Evolutionary conservation across 2,113 vertebrate species (phyloP).

Genomic region (Muntiacus muntjak): DNA sequence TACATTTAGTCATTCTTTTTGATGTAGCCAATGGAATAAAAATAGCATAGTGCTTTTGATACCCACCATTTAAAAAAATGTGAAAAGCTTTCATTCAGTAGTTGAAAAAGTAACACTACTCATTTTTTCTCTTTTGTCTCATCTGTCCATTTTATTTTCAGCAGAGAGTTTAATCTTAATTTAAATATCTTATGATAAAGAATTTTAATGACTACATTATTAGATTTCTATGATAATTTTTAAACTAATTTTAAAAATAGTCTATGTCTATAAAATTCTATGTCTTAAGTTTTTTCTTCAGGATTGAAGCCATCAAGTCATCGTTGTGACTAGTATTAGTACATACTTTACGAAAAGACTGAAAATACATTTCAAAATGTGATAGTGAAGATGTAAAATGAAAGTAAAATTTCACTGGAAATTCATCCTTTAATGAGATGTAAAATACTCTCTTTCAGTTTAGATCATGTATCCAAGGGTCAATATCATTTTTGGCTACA

Average conservation of each 20-base stretch:
- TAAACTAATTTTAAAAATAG: background rate
- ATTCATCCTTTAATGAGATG: background rate
- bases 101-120: background rate
- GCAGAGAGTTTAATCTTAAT: background rate
- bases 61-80: background rate
- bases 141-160: background rate
- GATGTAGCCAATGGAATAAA: background rate
- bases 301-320: background rate
- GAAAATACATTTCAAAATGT: background rate
- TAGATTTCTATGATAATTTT: background rate
- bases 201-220: background rate
- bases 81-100: background rate
- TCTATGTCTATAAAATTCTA: background rate
- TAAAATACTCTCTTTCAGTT: background rate
- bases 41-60: background rate
- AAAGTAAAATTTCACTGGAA: background rate
- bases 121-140: background rate
- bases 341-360: background rate
- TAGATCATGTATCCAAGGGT: background rate
- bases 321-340: background rate
- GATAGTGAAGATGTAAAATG: background rate
- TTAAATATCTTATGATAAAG: background rate
- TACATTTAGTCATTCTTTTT: background rate
- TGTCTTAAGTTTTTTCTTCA: background rate
- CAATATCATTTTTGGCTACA: background rate